phyloP scores from a whole-genome alignment of 1,140 invertebrate species.

The Drosophila asahinai region DNA sequence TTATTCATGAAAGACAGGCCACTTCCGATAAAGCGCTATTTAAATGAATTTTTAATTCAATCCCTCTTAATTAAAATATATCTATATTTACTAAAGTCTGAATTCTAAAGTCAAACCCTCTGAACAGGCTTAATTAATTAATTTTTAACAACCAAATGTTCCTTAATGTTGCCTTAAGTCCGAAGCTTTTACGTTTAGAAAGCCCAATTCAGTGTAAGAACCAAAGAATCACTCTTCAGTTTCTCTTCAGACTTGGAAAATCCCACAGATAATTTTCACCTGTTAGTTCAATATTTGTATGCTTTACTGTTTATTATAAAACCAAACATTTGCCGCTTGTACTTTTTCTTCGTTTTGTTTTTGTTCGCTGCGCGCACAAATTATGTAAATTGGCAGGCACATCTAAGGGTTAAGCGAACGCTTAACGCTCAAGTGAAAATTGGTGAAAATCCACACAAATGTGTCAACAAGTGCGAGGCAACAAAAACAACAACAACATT shows the following conservation, averaged over 20 bases:
- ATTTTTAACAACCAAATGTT: not conserved
- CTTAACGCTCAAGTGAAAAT: conserved; percentile 73
- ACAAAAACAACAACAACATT: conserved; percentile 38
- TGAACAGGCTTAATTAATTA: too few species aligned
- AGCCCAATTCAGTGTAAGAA: not conserved
- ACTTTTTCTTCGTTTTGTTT: conserved; percentile 16
- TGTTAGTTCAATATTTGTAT: conserved; percentile 18
- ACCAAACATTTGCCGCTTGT: conserved; percentile 28
- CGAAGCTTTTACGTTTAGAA: not conserved
- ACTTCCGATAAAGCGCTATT: not conserved
- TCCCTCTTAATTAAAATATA: not conserved
- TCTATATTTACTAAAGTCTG: not conserved
- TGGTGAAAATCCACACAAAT: conserved; percentile 77
- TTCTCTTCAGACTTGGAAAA: not conserved
- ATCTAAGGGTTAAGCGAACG: conserved; percentile 51
- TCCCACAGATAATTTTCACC: conserved; percentile 10
- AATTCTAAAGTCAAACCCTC: not conserved
- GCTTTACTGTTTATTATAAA: conserved; percentile 43
- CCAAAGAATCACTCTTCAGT: not conserved
- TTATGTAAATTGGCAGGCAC: conserved; percentile 31
- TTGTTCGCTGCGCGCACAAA: conserved; percentile 24
- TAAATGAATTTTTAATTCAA: not conserved
- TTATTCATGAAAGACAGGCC: not conserved
- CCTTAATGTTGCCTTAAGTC: too few species aligned
- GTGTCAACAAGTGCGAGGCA: conserved; percentile 72